Base-by-base conservation (phyloP, 2,113 vertebrate genomes). In the Gasterosteus nipponicus region DNA sequence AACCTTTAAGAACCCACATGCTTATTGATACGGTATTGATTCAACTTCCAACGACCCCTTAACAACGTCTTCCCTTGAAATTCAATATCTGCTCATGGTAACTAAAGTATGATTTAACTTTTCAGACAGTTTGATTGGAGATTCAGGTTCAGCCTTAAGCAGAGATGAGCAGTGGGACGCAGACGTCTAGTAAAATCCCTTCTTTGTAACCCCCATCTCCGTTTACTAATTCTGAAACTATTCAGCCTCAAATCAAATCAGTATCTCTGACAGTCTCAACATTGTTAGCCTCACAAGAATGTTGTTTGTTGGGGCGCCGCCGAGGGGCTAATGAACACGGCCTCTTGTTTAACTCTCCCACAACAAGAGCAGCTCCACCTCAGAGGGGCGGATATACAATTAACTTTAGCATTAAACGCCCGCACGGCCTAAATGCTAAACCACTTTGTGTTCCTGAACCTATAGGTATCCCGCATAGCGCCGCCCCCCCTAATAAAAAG, bases 281-380 rank as follows among this genome's bases (percentile, higher is more conserved):
- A 33, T 12, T 47, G 18, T 26, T 11, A 47, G 33, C 56, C 35
- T 82, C 75, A 29, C 22, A 26, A 60, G 46, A 38, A 53, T 10
- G 26, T 9, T 1, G 9, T 58, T 59, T 69, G 33, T 69, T 18
- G 29, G 1, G 31, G 41, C 38, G n/a, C 35, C 64, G 35, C 56
- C 66, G 9, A 56, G 19, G 16, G 47, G 14, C 38, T 69, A 83
- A 83, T 71, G 58, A 87, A 72, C 60, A 71, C 46, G 35, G 26
- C 67, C 14, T 77, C 35, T 74, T 73, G 56, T 42, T 80, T 63
- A 67, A 78, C 22, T 77, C 42, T 63, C 44, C 44, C 60, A 26
- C 26, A 81, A 74, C 53, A 65, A 85, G 22, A 77, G 22, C 29
- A 75, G 54, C 41, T 33, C 19, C 64, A 35, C 42, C 41, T 65